Percentiles rank a stretch among this genome's conserved stretches.
Evolutionary conservation across 2,797 vertebrate genomes (phyloP).

Genomic region (Sarcophilus harrisii): DNA sequence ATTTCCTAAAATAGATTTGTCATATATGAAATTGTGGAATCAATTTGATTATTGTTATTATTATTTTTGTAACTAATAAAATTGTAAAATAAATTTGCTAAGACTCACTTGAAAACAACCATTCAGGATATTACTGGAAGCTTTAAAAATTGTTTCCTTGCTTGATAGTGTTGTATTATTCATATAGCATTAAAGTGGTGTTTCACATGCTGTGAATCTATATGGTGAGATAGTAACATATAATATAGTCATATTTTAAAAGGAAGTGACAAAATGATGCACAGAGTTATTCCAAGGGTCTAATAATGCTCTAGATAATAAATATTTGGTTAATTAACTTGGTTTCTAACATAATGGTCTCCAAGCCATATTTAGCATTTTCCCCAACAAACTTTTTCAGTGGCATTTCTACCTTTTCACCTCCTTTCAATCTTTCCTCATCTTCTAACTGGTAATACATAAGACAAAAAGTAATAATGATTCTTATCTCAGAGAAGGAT

Average conservation of each 20-base stretch:
- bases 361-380: accelerated
- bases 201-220: not conserved
- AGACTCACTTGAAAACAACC: not conserved
- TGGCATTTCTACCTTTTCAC: not conserved
- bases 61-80: not conserved
- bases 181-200: not conserved
- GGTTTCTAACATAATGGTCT: not conserved
- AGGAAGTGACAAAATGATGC: not conserved
- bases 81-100: not conserved
- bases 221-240: not conserved
- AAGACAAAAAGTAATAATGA: not conserved
- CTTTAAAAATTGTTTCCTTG: not conserved
- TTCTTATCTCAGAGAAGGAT: not conserved
- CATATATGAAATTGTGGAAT: not conserved
- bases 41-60: constrained; percentile 16
- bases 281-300: too few species aligned
- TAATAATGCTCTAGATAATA: accelerated
- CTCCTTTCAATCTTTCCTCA: not conserved
- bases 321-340: not conserved
- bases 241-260: not conserved
- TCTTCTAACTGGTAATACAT: not conserved
- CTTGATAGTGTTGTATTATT: not conserved
- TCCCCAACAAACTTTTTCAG: not conserved
- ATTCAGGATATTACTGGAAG: not conserved
- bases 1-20: not conserved